Base-by-base conservation (phyloP, 2,888 invertebrate genomes). In the Apantesis nais region DNA sequence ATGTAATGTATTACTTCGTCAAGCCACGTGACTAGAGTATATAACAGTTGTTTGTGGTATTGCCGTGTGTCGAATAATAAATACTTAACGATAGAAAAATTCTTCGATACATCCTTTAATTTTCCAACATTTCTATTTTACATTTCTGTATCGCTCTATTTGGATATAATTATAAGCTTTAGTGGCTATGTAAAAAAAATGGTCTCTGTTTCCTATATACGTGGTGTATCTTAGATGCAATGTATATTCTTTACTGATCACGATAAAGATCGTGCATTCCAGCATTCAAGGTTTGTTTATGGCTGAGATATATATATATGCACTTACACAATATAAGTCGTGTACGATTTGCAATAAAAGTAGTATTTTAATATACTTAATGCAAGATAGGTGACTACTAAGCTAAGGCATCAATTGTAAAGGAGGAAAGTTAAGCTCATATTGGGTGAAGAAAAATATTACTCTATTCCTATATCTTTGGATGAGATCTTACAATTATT, bases 21-120 rank as follows among this genome's bases (percentile, higher is more conserved):
- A 82, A 76, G 80, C 87, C 88, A 89, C 93, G 93, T 93, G 93
- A 92, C 85, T 73, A 31, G 92, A 67, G 84, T 92, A 84, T 85
- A 88, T 89, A 90, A 82, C 78, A 88, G 79, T 74, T 73, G 79
- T 90, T 89, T 88, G 86, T 87, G 86, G 88, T 90, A 89, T 71
- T 74, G 68, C 61, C 88, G 89, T 90, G 92, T 77, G 76, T 81
- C 72, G 92, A 89, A 90, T 93, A 77, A 73, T 79, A 86, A 92
- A 83, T 75, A 66, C 74, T 76, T 52, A 76, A 74, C 62, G 76
- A 71, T 73, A 73, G 29, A 75, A 75, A 75, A 78, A 71, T 71
- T 76, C 39, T 70, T 66, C 63, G 58, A 67, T 58, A 58, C 37
- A 22, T 62, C 16, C 39, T 58, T 58, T 39, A 55, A 37, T 37